Base-by-base conservation (phyloP, 2,888 invertebrate genomes). In the Petrolisthes manimaculis region DNA sequence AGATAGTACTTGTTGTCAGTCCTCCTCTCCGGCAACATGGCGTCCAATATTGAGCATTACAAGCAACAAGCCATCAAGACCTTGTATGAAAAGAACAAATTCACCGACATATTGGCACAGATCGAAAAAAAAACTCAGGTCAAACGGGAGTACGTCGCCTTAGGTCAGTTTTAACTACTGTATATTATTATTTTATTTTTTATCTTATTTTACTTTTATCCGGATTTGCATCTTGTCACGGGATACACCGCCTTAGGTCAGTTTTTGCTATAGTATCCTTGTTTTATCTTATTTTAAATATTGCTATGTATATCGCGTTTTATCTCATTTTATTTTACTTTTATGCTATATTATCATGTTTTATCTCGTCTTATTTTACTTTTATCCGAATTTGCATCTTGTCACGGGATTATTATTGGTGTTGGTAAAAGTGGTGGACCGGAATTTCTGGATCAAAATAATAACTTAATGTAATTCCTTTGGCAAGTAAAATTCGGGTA, bases 121-220 rank as follows among this genome's bases (percentile, higher is more conserved):
- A 54, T 86, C 5, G 90, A 90, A 78, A 53, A 24, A 6, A 90
- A 90, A 77, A 89, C 89, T 9, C 90, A 90, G 56, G 88, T 90
- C n/a, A 90, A 89, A 78, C 78, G 90, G 56, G 90, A 90, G 56
- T 90, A 90, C 75, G 8, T 90, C 21, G 88, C 89, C 54, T 61
- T 84, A 8, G 90, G 90, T 90, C 71, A 83, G 84, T 54, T 6
- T 18, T 12, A 56, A 55, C 18, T 3, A 24, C 5, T 21, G 37
- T 21, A 37, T 80, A 21, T 80, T 24, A 56, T 21, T 24, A 55
- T 21, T 67, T 85, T 12, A 78, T 53, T 21, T 83, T 14, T 71
- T 53, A n/a, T 67, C 24, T 12, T 53, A n/a, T 37, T 69, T 71
- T 3, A 9, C 12, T 81, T 81, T 37, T 37, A 1, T 37, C 37